A percentile compares a stretch with the other conserved stretches of the same genome.
Conservation (phyloP, 2,888 invertebrate genomes). For the Microctonus aethiopoides region DNA sequence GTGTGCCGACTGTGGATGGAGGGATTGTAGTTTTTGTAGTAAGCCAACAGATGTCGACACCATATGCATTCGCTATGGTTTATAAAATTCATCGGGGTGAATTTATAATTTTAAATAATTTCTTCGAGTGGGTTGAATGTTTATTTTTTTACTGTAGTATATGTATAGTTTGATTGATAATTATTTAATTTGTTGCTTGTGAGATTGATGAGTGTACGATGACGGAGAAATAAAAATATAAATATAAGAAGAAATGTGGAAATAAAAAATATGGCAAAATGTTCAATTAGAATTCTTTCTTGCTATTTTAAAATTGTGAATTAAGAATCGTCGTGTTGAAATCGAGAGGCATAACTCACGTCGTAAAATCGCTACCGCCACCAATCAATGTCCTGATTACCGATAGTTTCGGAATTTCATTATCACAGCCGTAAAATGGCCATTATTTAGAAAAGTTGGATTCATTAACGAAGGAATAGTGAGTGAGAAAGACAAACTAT, state of each 20-base stretch:
- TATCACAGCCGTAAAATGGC: constrained; percentile 58
- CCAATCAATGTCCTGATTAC: constrained; percentile 61
- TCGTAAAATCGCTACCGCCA: constrained; percentile 45
- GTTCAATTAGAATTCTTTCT: constrained; percentile 34
- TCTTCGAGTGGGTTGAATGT: too few relatives aligned
- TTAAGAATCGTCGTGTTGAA: constrained; percentile 22
- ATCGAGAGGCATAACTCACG: constrained; percentile 39
- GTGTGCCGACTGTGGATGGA: constrained; percentile 38
- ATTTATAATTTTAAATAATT: too few relatives aligned
- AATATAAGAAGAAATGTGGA: too few relatives aligned
- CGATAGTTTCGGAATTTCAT: constrained; percentile 63
- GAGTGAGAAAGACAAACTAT: not conserved
- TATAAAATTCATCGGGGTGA: too few relatives aligned
- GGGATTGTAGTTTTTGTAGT: constrained; percentile 33
- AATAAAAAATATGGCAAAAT: not conserved
- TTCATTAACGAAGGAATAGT: constrained; percentile 28
- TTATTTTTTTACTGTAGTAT: too few relatives aligned
- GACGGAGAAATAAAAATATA: not conserved
- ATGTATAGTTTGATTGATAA: too few relatives aligned
- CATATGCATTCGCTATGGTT: constrained; percentile 33
- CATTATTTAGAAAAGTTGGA: constrained; percentile 54
- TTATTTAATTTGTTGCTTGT: too few relatives aligned
- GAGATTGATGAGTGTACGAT: too few relatives aligned
- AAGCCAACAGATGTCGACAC: constrained; percentile 47
- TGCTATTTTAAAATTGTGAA: constrained; percentile 17